Base-by-base conservation (phyloP, 2,888 invertebrate genomes). In the Latrodectus hesperus region DNA sequence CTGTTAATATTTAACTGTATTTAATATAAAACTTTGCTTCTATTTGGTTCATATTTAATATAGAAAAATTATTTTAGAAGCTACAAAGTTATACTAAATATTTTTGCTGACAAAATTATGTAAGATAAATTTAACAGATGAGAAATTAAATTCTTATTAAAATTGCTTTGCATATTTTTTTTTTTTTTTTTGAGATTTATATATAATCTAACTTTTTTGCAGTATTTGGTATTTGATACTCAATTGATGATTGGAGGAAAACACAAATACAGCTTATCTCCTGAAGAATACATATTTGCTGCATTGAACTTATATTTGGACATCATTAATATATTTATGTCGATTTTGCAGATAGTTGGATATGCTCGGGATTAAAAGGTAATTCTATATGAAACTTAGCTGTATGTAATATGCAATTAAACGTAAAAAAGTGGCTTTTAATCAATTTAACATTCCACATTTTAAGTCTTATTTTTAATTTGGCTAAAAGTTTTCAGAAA, bases 251-350 rank as follows among this genome's bases (percentile, higher is more conserved):
- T 98, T 92, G 98, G 97, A 5, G 97, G 97, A n/a, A 95, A 95
- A 55, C 98, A 98, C 93, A 96, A 96, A 92, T 97, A 96, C 93
- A 94, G 95, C 84, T 94, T 98, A 89, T 97, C 97, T 0, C 98
- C 98, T 0, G 98, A 98, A 92, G 98, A 98, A 91, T 98, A 98
- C 92, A 96, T 98, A 90, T 98, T 98, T 92, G 98, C 97, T 0
- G 96, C 98, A 0, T 94, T 98, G 76, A 98, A 96, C 92, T 94
- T 98, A 0, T 98, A 98, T 91, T 92, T 98, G 90, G 98, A 98
- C 92, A 95, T 98, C 89, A 93, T 98, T 90, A 96, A 98, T 92
- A 96, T 98, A 91, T 98, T 98, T 94, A 92, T 97, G 91, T 96
- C 96, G 93, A 96, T 98, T 90, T 94, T 98, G 85, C 94, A 95